A percentile compares a stretch with the other conserved stretches of the same genome.
Conservation (phyloP, 1,140 invertebrate genomes). For the Lutraria rhynchaena region DNA sequence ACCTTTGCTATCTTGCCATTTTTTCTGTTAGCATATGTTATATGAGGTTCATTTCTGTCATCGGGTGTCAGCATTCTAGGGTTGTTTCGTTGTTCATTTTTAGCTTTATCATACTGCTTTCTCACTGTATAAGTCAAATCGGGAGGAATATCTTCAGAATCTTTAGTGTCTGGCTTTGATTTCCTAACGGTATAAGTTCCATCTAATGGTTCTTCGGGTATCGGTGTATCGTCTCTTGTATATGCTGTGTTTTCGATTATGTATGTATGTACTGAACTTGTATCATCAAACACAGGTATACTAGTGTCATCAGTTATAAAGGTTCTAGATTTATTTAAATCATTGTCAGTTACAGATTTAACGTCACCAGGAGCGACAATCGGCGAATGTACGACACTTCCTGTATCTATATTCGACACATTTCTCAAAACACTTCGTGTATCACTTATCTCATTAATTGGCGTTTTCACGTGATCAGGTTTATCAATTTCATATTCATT, state of each 20-base stretch:
- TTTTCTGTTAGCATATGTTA: neutral
- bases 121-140: neutral
- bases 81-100: neutral
- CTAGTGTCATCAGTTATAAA: slow-evolving; percentile 5
- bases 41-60: slow-evolving; percentile 20
- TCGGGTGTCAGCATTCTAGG: slow-evolving; percentile 13
- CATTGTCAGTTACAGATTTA: neutral
- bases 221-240: no score
- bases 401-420: neutral
- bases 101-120: neutral
- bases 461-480: neutral
- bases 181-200: no score
- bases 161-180: no score
- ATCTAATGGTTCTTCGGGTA: no score
- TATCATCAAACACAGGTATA: slow-evolving; percentile 4
- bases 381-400: neutral
- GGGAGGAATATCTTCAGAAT: neutral
- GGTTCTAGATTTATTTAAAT: neutral
- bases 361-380: no score
- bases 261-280: neutral
- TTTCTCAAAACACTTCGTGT: neutral
- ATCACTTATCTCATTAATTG: neutral
- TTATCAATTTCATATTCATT: slow-evolving; percentile 49
- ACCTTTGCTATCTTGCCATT: slow-evolving; percentile 1
- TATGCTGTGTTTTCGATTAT: no score